A percentile compares a stretch with the other conserved stretches of the same genome.
phyloP scores from a whole-genome alignment of 2,888 invertebrate species.

The Andricus quercusramuli region DNA sequence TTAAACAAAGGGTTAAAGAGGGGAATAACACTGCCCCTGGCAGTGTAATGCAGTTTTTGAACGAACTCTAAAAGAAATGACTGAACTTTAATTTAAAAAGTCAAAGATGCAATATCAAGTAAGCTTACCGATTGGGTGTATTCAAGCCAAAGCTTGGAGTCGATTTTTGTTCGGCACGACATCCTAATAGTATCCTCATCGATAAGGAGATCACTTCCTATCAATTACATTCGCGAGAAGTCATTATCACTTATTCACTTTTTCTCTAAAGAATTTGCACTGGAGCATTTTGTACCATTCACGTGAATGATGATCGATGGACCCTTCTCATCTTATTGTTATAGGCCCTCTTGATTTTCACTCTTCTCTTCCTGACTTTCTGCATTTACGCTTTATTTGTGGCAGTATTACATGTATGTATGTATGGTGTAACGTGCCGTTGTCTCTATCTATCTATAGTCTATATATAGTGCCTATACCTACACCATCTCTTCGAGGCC shows the following conservation, averaged over 20 bases:
- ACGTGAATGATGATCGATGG: conserved; percentile 22
- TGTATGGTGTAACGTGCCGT: background rate
- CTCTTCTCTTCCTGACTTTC: conserved; percentile 25
- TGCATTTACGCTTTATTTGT: conserved; percentile 1
- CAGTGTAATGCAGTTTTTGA: too few species aligned
- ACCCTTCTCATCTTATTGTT: conserved; percentile 10
- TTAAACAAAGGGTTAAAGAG: too few species aligned
- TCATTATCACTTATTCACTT: background rate
- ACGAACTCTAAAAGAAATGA: too few species aligned
- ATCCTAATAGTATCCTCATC: conserved; percentile 51
- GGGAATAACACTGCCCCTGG: too few species aligned
- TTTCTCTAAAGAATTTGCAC: background rate
- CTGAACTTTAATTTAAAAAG: too few species aligned
- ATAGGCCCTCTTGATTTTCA: background rate
- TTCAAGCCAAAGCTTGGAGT: conserved; percentile 70
- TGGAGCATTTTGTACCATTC: conserved; percentile 11
- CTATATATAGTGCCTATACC: too few species aligned
- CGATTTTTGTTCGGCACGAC: conserved; percentile 73
- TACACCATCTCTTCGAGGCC: background rate
- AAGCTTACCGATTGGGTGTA: conserved; percentile 68
- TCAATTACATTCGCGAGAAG: conserved; percentile 9
- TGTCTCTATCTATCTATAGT: too few species aligned
- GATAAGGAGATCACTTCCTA: conserved; percentile 10
- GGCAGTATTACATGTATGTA: background rate
- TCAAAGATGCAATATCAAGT: background rate